Evolutionary conservation across 2,113 vertebrate species (phyloP), one percentile per base, ranked within the genome.

Genomic region (Cyanistes caeruleus): DNA sequence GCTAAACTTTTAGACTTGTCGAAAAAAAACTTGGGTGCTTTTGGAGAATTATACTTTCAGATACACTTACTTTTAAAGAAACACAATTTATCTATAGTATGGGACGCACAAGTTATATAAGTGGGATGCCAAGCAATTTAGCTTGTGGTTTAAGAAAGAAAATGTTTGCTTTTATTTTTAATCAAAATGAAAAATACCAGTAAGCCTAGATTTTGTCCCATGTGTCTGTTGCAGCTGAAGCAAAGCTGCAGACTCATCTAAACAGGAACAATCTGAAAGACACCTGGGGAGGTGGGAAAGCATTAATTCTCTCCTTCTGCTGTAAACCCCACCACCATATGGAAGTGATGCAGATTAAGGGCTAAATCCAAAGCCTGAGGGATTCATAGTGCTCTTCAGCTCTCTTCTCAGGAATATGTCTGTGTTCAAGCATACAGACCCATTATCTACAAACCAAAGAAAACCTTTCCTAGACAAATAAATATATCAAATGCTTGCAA

Each of bases 1-100:
- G 83, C 49, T 83, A 77, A 97, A 93, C 77, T 96, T 96, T 84
- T 15, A 93, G 72, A 92, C 88, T 64, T 93, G 20, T 27, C 62
- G 43, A 39, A 39, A 39, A 87, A 80, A 97, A 73, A 25, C n/a
- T 84, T 74, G 20, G 15, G 11, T 39, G 10, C 30, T 92, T 83
- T 93, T 79, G 67, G 41, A 62, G 64, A 87, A 59, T 85, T 87
- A 60, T 68, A 69, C 17, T 73, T 91, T 63, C 53, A 56, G 48
- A 77, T 68, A 78, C 8, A 70, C n/a, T n/a, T 88, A 84, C n/a
- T 62, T 81, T 72, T 63, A 17, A 83, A 94, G 55, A 92, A 94
- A 62, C 5, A 43, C 20, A 79, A 24, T 48, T 88, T 62, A 82
- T 11, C 9, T 52, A 14, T 25, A 76, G 19, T 58, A 72, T 35